Evolutionary conservation across 2,113 vertebrate species (phyloP), one percentile per base, ranked within the genome.

Genomic region (Panthera leo): DNA sequence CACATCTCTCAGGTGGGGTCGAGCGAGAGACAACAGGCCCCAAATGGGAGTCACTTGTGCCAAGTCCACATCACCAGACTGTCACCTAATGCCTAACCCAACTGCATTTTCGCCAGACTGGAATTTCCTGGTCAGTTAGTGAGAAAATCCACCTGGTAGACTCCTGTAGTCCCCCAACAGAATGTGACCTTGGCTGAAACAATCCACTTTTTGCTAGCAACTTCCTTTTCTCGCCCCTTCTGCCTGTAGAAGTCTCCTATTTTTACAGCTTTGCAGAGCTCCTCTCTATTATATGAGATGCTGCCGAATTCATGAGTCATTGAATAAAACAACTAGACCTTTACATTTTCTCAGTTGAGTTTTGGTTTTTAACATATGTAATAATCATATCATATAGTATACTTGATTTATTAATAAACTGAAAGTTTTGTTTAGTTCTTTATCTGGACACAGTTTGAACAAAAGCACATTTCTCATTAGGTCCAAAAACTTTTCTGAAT

Each of bases 321-420:
- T 67, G 61, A 67, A 48, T 21, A 85, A 67, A n/a, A 63, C 83
- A n/a, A 53, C 21, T 5, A 53, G 31, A 79, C 51, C 48, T 79
- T 79, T 79, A 79, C 5, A 51, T 53, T 53, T 53, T 53, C 18
- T 34, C 45, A 79, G 76, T 21, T 79, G 48, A 53, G n/a, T 29
- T 78, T 76, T 76, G 25, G 45, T 79, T 79, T 79, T 34, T 53
- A 79, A 79, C 76, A 53, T 23, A 84, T 48, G 45, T 94, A 85
- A 84, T 36, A 34, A 67, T 29, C 3, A 65, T 58, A 84, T 78
- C 23, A 83, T 36, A 48, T 14, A 73, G 86, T 95, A 95, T 16
- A 97, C 42, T 87, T 96, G 65, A 83, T 48, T 82, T 88, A 92
- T 65, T 94, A 95, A 95, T 86, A 91, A 95, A 95, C 97, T 68